These are phyloP conservation scores for Andricus quercusramuli DNA, from an alignment of 2,888 invertebrate species.

Conservation along the genomic window DNA sequence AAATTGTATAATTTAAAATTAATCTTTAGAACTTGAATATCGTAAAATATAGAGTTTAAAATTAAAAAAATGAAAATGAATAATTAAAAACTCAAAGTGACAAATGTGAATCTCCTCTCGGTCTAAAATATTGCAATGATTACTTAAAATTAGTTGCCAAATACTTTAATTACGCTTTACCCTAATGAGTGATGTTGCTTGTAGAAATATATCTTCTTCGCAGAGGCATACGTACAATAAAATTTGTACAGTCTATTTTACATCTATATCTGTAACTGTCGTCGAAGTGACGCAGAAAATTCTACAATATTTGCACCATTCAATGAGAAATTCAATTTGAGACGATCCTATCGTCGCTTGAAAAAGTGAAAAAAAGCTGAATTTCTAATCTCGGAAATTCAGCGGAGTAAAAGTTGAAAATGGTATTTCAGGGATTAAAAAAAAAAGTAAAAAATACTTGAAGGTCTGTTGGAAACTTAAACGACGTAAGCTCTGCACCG, in stretches of 20 bases:
- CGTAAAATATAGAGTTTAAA: too few species aligned
- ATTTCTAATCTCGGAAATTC: neutral
- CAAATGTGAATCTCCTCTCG: neutral
- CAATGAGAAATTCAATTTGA: neutral
- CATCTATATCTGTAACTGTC: constrained; percentile 9
- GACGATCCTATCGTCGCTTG: neutral
- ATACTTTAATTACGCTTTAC: constrained; percentile 21
- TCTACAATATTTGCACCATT: constrained; percentile 2
- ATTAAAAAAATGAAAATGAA: too few species aligned
- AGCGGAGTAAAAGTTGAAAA: neutral
- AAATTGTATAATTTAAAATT: too few species aligned
- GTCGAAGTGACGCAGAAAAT: neutral
- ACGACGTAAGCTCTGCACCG: constrained; percentile 26
- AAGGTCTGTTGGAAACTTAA: constrained; percentile 5
- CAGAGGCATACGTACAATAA: constrained; percentile 29
- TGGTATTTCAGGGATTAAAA: neutral
- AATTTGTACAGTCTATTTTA: constrained; percentile 15
- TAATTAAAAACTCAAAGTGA: too few species aligned
- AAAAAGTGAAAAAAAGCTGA: neutral
- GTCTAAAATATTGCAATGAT: constrained; percentile 22
- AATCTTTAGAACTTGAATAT: too few species aligned
- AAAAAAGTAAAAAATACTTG: neutral
- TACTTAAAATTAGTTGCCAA: constrained; percentile 27
- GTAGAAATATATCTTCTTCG: constrained; percentile 11
- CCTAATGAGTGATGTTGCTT: constrained; percentile 31